Percentiles rank a stretch among this genome's conserved stretches.
phyloP scores from a whole-genome alignment of 2,113 vertebrate genomes.

The Limnothrissa miodon region DNA sequence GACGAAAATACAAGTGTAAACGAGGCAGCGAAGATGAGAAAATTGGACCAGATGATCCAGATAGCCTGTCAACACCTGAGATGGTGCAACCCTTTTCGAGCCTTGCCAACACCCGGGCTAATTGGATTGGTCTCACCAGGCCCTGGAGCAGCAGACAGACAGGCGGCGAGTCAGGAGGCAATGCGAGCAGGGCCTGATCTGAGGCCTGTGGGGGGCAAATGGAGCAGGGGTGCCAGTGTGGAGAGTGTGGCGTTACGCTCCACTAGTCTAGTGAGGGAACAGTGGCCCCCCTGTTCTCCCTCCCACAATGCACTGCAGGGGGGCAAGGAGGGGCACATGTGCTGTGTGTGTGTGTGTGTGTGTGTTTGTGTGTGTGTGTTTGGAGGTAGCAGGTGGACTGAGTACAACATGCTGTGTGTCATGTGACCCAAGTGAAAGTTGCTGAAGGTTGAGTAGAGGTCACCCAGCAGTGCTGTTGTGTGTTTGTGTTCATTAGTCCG shows the following conservation, averaged over 20 bases:
- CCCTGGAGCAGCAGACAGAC: not conserved
- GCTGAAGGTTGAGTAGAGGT: not conserved
- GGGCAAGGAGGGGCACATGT: not conserved
- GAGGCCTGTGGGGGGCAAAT: too few relatives aligned
- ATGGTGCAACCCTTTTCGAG: not conserved
- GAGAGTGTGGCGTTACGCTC: not conserved
- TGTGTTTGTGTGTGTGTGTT: not conserved
- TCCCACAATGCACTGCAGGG: not conserved
- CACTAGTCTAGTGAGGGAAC: not conserved
- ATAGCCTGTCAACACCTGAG: not conserved
- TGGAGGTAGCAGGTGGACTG: not conserved
- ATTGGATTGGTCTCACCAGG: not conserved
- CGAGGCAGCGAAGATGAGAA: too few relatives aligned
- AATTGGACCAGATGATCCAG: too few relatives aligned
- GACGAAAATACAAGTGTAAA: not conserved
- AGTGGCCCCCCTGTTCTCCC: not conserved
- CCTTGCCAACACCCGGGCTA: too few relatives aligned
- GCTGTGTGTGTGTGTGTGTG: not conserved
- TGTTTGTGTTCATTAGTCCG: not conserved
- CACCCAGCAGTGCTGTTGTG: not conserved
- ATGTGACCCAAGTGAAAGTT: not conserved
- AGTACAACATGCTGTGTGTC: not conserved
- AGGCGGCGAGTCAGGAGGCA: not conserved
- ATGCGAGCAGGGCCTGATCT: not conserved
- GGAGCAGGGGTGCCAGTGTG: not conserved